Base-by-base conservation (phyloP, 1,140 invertebrate species). In the Elymnias hypermnestra region DNA sequence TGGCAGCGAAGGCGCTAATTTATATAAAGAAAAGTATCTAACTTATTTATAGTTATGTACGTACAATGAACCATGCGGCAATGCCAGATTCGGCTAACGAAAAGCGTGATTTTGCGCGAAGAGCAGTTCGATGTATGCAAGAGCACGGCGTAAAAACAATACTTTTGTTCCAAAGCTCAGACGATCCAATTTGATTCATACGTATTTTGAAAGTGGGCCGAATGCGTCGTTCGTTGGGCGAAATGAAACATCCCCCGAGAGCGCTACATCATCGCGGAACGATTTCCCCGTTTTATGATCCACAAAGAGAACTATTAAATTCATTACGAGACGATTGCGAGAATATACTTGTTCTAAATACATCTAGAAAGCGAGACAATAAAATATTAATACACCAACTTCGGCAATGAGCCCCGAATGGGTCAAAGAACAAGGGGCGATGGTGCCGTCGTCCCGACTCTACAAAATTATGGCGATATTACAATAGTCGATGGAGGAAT, bases 341-440 rank as follows among this genome's bases (percentile, higher is more conserved):
- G 63, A 57, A 64, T 72, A 64, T n/a, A 72, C 64, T 63, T 63
- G 52, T 42, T 40, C 59, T 68, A 68, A 67, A 71, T 57, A 59
- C 50, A 22, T 39, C 47, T 43, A 65, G 68, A 72, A 72, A 66
- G 41, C 38, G 46, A 44, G 37, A 61, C 61, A 69, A 66, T 72
- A 63, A 62, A 67, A 63, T 63, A 42, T 59, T 69, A 62, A 72
- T 57, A 55, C 47, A 43, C 23, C 56, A 72, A 72, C 38, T 72
- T 72, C 47, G n/a, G 39, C 54, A 35, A 66, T 72, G 62, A 66
- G 37, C 37, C 26, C 31, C 56, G 28, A 47, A 44, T 51, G 44
- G 58, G 61, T 58, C 54, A 51, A 45, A 58, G 57, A 57, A 63
- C 56, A 62, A 54, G 40, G 31, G 45, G 23, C 37, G 53, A 26